A percentile compares a stretch with the other conserved stretches of the same genome.
Conservation (phyloP, 2,113 vertebrate genomes). For the Indicator indicator region DNA sequence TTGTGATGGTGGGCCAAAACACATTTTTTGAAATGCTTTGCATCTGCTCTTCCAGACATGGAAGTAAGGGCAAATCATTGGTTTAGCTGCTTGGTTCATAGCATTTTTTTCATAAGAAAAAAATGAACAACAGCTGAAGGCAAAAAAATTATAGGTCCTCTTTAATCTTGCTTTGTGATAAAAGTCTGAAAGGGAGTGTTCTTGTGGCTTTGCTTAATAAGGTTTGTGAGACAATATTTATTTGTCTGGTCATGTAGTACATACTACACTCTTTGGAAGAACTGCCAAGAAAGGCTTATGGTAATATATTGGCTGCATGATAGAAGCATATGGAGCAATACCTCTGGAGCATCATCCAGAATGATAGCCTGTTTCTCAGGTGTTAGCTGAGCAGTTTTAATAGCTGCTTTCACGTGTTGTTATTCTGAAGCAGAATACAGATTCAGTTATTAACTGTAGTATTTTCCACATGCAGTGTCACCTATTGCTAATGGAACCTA, state of each 20-base stretch:
- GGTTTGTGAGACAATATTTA: neutral
- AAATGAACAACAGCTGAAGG: neutral
- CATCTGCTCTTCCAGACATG: neutral
- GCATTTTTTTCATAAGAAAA: neutral
- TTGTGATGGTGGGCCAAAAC: neutral
- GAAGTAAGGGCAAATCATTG: neutral
- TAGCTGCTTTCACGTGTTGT: neutral
- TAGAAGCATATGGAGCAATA: neutral
- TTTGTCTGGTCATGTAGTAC: neutral
- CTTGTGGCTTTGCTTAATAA: neutral
- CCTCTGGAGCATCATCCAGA: neutral
- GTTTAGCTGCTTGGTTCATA: neutral
- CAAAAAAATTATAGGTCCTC: neutral
- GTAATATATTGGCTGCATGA: neutral
- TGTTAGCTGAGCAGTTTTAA: neutral
- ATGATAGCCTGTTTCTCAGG: neutral
- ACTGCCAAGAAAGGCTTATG: neutral
- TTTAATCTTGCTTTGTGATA: neutral
- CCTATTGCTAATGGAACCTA: neutral
- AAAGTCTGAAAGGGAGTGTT: neutral
- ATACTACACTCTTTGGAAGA: neutral
- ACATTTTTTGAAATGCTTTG: neutral
- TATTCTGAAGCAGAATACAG: neutral
- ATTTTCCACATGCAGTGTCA: neutral
- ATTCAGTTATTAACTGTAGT: neutral